These are phyloP conservation scores for Luperina nickerlii DNA, from an alignment of 2,888 invertebrate species.

Conservation along the genomic window DNA sequence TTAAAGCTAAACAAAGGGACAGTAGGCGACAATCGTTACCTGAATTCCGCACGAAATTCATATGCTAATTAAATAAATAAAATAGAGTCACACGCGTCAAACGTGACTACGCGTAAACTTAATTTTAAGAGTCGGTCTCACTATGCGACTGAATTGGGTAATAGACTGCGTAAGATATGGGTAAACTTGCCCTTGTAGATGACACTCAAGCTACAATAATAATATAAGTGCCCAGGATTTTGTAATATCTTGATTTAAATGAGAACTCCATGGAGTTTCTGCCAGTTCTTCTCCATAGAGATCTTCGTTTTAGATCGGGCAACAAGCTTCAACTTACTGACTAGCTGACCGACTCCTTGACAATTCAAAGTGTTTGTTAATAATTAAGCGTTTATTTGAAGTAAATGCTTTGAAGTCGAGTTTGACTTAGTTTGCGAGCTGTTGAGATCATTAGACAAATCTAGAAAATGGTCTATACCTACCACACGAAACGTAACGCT, in stretches of 20 bases:
- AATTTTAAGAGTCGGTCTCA: conserved; percentile 1
- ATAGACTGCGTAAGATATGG: not conserved
- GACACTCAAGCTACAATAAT: not conserved
- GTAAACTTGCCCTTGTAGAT: not conserved
- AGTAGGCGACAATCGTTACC: conserved; percentile 21
- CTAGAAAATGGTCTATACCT: not conserved
- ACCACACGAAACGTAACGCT: not conserved
- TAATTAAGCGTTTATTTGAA: no score
- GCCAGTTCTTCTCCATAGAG: no score
- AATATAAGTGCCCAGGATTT: no score
- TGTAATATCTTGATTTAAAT: no score
- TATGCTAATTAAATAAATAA: conserved; percentile 52
- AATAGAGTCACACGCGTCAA: conserved; percentile 41
- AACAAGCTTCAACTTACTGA: no score
- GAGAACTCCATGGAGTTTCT: no score
- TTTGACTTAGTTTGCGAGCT: not conserved
- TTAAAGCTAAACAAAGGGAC: conserved; percentile 5
- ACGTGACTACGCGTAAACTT: conserved; percentile 68
- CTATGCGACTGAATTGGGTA: not conserved
- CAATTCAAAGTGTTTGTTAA: no score
- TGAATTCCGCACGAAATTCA: conserved; percentile 24
- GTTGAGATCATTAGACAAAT: not conserved
- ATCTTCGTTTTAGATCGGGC: no score
- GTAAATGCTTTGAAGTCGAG: no score
- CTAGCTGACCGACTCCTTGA: no score